These are phyloP conservation scores for Cephus pulcher DNA, from an alignment of 2,888 invertebrate genomes.

Conservation along the genomic window DNA sequence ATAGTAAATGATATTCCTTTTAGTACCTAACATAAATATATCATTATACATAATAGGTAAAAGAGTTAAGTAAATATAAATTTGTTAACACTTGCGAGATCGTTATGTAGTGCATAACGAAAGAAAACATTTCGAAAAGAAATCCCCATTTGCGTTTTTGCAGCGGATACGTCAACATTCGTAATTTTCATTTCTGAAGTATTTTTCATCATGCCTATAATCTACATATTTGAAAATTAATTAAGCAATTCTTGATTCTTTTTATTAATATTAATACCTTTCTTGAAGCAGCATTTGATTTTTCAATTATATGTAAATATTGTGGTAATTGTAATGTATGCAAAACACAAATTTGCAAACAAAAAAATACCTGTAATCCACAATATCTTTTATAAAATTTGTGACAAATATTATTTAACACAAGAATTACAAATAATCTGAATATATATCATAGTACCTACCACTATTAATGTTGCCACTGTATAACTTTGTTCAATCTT, in stretches of 20 bases:
- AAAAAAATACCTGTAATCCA: constrained; percentile 19
- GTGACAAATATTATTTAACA: background rate
- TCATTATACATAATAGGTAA: no score
- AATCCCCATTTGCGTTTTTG: constrained; percentile 7
- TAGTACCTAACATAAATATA: constrained; percentile 38
- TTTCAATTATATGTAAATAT: constrained; percentile 18
- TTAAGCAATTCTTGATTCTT: no score
- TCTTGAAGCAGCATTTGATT: constrained; percentile 18
- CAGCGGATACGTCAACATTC: constrained; percentile 54
- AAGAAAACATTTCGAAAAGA: constrained; percentile 14
- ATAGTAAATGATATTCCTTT: constrained; percentile 56
- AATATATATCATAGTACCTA: background rate
- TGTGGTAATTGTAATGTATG: constrained; percentile 27
- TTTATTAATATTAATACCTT: constrained; percentile 6
- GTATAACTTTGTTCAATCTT: constrained; percentile 23
- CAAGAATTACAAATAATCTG: no score
- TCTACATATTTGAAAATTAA: background rate
- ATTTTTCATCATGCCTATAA: constrained; percentile 1
- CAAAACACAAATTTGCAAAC: constrained; percentile 27
- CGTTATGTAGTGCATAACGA: constrained; percentile 15
- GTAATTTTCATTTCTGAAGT: background rate
- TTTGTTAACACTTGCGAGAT: no score
- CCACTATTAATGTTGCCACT: constrained; percentile 25
- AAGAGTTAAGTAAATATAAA: no score
- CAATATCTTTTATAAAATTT: background rate